Evolutionary conservation across 2,797 vertebrate species (phyloP).

Genomic region (Pachyuromys duprasi): DNA sequence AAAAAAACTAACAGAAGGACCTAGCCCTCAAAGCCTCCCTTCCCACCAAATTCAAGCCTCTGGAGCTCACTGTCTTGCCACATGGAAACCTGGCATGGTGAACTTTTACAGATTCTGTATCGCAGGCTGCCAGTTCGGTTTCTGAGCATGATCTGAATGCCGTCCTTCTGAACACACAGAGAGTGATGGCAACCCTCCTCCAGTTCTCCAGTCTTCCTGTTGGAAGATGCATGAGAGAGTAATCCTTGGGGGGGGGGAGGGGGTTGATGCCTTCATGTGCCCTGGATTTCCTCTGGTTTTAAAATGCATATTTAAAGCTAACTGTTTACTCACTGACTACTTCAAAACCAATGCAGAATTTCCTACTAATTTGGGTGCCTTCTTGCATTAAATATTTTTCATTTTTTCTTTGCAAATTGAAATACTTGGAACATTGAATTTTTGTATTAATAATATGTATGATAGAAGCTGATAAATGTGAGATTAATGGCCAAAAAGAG

Average conservation of each 20-base stretch:
- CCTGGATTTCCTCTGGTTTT: slow-evolving; percentile 67
- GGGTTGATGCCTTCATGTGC: background rate
- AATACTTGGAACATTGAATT: slow-evolving; percentile 85
- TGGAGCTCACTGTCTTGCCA: slow-evolving; percentile 67
- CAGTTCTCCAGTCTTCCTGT: slow-evolving; percentile 66
- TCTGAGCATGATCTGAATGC: slow-evolving; percentile 66
- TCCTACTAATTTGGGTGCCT: slow-evolving; percentile 70
- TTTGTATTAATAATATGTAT: slow-evolving; percentile 84
- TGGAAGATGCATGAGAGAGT: slow-evolving; percentile 63
- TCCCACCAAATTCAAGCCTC: slow-evolving; percentile 77
- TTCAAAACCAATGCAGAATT: slow-evolving; percentile 75
- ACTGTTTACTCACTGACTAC: slow-evolving; percentile 71
- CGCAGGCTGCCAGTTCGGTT: slow-evolving; percentile 74
- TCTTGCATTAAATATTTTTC: slow-evolving; percentile 74
- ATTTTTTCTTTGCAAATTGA: slow-evolving; percentile 80
- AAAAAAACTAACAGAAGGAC: slow-evolving; percentile 82
- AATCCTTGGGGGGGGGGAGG: background rate
- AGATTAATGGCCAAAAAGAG: slow-evolving; percentile 88
- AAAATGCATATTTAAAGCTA: slow-evolving; percentile 70
- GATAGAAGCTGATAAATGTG: slow-evolving; percentile 86
- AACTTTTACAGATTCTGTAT: slow-evolving; percentile 73
- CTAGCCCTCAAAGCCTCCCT: slow-evolving; percentile 71
- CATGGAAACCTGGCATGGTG: slow-evolving; percentile 54
- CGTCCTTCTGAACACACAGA: slow-evolving; percentile 64
- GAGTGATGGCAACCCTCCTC: slow-evolving; percentile 65